phyloP scores from a whole-genome alignment of 2,888 invertebrate genomes.

The Gasteruption jaculator region DNA sequence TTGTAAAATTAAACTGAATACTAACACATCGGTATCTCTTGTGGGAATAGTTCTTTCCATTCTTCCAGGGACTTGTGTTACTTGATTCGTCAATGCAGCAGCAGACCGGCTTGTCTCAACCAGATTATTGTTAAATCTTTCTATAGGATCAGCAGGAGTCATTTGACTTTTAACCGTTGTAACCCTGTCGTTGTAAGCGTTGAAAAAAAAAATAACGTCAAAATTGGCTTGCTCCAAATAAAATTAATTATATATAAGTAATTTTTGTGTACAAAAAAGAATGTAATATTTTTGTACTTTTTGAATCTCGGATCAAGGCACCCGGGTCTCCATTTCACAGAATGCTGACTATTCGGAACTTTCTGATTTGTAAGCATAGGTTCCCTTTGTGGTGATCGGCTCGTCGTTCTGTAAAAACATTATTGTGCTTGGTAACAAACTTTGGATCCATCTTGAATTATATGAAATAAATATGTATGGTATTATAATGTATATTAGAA shows the following conservation, averaged over 20 bases:
- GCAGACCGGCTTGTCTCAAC: slow-evolving; percentile 21
- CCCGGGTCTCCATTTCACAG: slow-evolving; percentile 31
- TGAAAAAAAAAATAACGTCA: too few relatives aligned
- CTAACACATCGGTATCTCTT: slow-evolving; percentile 26
- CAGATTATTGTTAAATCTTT: slow-evolving; percentile 18
- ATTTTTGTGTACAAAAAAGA: not conserved
- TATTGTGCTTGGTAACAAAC: too few relatives aligned
- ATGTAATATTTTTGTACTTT: slow-evolving; percentile 26
- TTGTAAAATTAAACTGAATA: not conserved
- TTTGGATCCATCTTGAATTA: too few relatives aligned
- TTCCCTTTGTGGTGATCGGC: slow-evolving; percentile 11
- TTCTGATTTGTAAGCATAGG: too few relatives aligned
- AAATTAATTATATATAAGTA: slow-evolving; percentile 2
- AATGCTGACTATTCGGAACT: slow-evolving; percentile 18
- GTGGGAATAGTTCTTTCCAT: slow-evolving; percentile 19
- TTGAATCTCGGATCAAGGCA: slow-evolving; percentile 42
- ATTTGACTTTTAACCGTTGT: slow-evolving; percentile 28
- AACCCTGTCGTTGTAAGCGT: too few relatives aligned
- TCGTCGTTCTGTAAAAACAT: slow-evolving; percentile 9
- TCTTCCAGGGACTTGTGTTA: slow-evolving; percentile 15
- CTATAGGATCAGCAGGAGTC: slow-evolving; percentile 22
- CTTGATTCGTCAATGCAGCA: slow-evolving; percentile 17
- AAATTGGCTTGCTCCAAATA: too few relatives aligned
- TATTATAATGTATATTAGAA: not conserved
- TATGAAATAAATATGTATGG: not conserved